Evolutionary conservation across 1,140 invertebrate genomes (phyloP), one percentile per base, ranked within the genome.

Genomic region (Diabrotica virgifera): DNA sequence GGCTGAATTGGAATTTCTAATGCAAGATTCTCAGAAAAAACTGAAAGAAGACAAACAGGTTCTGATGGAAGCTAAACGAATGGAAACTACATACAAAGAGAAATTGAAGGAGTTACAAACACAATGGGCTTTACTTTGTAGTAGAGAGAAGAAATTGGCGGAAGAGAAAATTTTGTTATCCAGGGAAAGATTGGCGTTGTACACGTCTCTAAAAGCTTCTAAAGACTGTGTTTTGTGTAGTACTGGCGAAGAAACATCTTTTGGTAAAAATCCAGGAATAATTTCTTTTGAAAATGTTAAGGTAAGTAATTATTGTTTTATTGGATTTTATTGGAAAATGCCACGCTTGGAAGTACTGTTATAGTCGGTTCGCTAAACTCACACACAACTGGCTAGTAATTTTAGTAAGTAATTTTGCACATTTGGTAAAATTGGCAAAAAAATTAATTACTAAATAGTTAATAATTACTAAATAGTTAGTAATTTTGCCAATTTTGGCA

Each of bases 111-210:
- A 76, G 24, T 69, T 79, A 1, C 77, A 77, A 63, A 64, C 60
- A 8, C 75, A 78, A 54, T 63, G 77, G 13, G 36, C 58, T 14
- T 68, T 70, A 9, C 58, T 79, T 5, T 63, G 68, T 0, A 68
- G 57, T 6, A 67, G 74, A 24, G 77, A 79, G 53, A 75, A 74
- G 35, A 78, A 77, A 64, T 61, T 79, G 14, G 70, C 76, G 0
- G 76, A 79, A 60, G 77, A 79, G 55, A 78, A 79, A 59, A 68
- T 79, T 52, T 40, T 66, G 5, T 54, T 79, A 40, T 76, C 75
- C 10, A 77, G 73, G 54, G 77, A 78, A 68, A 64, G 75, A 36
- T 38, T 73, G 13, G 64, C 63, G 12, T 60, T 73, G 54, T 71
- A 74, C 50, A 67, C 70, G 6, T 59, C 67, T 5, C 53, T 67